Evolutionary conservation across 2,888 invertebrate species (phyloP), one percentile per base, ranked within the genome.

Genomic region (Phania funesta): DNA sequence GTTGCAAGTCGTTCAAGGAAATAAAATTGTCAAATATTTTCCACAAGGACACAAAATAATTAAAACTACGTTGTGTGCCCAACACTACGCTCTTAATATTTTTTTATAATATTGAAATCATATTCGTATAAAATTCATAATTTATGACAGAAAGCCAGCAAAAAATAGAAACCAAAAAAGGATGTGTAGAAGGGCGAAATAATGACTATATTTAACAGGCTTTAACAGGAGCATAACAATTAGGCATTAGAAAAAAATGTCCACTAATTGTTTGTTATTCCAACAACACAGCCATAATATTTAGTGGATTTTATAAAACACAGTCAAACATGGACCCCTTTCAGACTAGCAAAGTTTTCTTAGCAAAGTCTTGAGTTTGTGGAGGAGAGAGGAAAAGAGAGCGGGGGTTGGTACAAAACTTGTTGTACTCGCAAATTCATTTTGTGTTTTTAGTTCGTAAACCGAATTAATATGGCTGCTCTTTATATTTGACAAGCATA

Each of bases 221-320:
- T 64, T n/a, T 11, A 67, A 54, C 44, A 52, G 48, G 16, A 2
- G 8, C 56, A 56, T 24, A 52, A 65, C 74, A 56, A 75, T 65
- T 65, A 77, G 77, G 64, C 70, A 65, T 65, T 60, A 38, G 38
- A 74, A 80, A 75, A 78, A 60, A 65, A 65, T 41, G 60, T 60
- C 60, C 22, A 38, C 70, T 80, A 80, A 80, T 80, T 76, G 74
- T 75, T 76, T 78, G 68, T 74, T 73, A 52, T n/a, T 80, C 56
- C 65, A 65, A 65, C 50, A 77, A 70, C 64, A 77, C 54, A 54
- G 38, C 48, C 64, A 70, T 70, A 64, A 70, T 54, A 70, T 74
- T 70, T 54, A 56, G 26, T 56, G 56, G 46, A 64, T 77, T 77
- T 64, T 48, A 38, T 48, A 24, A 48, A 50, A 64, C 18, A 32